Conservation (phyloP, 2,888 invertebrate species). For the Tetanocera ferruginea region DNA sequence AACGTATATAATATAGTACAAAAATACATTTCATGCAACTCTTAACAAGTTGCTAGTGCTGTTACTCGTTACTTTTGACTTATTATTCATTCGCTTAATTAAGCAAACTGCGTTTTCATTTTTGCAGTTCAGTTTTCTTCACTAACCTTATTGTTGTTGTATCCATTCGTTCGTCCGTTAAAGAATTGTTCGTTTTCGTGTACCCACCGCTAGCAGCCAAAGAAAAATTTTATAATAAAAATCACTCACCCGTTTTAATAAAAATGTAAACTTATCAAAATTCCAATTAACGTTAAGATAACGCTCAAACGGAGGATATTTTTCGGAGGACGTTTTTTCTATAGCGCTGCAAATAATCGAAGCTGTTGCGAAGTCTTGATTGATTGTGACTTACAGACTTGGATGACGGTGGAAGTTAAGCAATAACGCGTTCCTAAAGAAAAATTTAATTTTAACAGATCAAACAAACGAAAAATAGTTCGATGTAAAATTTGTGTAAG, state of each 20-base stretch:
- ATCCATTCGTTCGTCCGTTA: background rate
- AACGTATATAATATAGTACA: background rate
- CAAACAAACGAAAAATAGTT: slow-evolving; percentile 3
- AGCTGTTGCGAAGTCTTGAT: background rate
- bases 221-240: slow-evolving; percentile 17
- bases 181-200: background rate
- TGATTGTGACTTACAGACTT: slow-evolving; percentile 2
- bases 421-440: background rate
- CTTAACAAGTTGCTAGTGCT: background rate
- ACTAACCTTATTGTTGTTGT: slow-evolving; percentile 5
- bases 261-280: slow-evolving; percentile 27
- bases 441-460: background rate
- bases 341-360: background rate
- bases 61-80: slow-evolving; percentile 1
- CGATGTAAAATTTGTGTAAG: background rate
- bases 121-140: slow-evolving; percentile 11
- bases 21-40: background rate
- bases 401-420: background rate
- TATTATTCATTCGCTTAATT: background rate
- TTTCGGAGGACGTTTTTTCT: background rate
- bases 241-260: slow-evolving; percentile 19
- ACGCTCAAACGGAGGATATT: slow-evolving; percentile 1
- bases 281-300: background rate
- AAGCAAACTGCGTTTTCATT: slow-evolving; percentile 22
- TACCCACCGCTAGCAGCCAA: slow-evolving; percentile 6